Evolutionary conservation across 2,113 vertebrate species (phyloP), one percentile per base, ranked within the genome.

Genomic region (Setophaga coronata): DNA sequence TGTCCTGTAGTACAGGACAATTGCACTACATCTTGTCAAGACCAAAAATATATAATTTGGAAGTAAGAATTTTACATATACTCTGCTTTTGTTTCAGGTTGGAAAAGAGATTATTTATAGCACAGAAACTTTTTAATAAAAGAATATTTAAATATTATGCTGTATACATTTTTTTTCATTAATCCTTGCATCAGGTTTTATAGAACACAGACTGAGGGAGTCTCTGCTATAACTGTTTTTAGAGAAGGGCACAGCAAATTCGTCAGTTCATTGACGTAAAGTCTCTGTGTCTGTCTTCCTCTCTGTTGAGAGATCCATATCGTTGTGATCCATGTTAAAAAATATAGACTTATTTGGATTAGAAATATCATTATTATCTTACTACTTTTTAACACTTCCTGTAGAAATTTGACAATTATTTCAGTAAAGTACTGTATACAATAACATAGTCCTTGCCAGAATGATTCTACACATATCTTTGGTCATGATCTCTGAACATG

Each of bases 81-180:
- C 3, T 42, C 1, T 85, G 7, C 6, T 83, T 38, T 23, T 45
- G 3, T 64, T 86, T 60, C n/a, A 65, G 4, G 14, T 38, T 62
- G 5, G 11, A 89, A 93, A 87, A 73, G 0, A 40, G 3, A 48
- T 62, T 56, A 40, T 79, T 82, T 64, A 28, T 62, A 36, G 7
- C 13, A 4, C 2, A 70, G 11, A 82, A 79, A 33, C 0, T 54
- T 11, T 57, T 21, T 45, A 31, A 33, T 16, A 78, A 54, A 66
- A 7, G 2, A 34, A n/a, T 62, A 2, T 2, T 42, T 7, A 51
- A 12, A 1, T 4, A 33, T 31, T 48, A 19, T 34, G 15, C 0
- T 36, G 21, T 11, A 43, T 33, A 24, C n/a, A 25, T 45, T 36
- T 57, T 64, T 56, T 57, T 58, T 31, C 4, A 29, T 51, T 71